Conservation (phyloP, 2,888 invertebrate genomes). For the Melikaiella ostensackeni region DNA sequence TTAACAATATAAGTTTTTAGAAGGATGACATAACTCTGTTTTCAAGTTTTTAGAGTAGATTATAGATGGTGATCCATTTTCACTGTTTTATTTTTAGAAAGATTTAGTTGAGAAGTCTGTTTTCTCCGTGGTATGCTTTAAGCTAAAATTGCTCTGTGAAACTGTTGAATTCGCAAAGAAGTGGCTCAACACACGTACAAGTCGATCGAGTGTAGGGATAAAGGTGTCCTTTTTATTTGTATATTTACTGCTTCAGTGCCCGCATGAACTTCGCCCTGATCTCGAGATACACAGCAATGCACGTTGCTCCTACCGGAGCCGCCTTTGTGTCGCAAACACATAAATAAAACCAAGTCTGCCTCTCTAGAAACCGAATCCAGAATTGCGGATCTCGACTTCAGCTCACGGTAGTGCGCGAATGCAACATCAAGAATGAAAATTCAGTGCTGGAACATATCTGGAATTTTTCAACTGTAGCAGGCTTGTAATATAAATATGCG, state of each 20-base stretch:
- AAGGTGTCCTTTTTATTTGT: constrained; percentile 4
- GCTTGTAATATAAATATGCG: not conserved
- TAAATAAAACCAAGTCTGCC: not conserved
- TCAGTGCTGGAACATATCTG: not conserved
- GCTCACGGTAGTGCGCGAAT: not conserved
- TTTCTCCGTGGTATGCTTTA: not conserved
- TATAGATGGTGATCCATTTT: not conserved
- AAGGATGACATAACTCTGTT: no score
- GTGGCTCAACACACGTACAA: not conserved
- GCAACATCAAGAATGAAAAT: constrained; percentile 5
- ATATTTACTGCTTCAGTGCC: constrained; percentile 7
- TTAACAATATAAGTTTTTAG: no score
- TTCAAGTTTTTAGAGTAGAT: not conserved
- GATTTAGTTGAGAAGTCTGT: not conserved
- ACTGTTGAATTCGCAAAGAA: constrained; percentile 1
- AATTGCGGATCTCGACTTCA: constrained; percentile 3
- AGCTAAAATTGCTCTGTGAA: not conserved
- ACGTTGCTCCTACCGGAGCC: not conserved
- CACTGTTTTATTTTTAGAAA: not conserved
- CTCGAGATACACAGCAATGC: not conserved
- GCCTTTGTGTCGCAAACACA: not conserved
- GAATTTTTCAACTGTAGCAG: not conserved
- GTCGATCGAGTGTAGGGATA: not conserved
- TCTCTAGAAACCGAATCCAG: not conserved
- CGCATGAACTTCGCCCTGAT: constrained; percentile 5